phyloP scores from a whole-genome alignment of 2,888 invertebrate genomes.

The Mechanitis messenoides region DNA sequence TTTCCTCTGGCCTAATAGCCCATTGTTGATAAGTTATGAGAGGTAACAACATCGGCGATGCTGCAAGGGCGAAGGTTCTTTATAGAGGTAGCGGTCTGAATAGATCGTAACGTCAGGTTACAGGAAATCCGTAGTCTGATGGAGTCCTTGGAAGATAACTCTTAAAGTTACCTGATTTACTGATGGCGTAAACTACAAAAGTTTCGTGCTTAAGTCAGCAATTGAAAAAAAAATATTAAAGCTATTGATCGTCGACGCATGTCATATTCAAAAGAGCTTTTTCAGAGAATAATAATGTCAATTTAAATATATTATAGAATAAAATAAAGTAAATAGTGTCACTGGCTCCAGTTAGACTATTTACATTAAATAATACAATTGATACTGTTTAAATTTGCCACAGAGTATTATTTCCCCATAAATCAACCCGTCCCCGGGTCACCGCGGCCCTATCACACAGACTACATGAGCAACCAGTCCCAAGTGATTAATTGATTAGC shows the following conservation, averaged over 20 bases:
- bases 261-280: background rate
- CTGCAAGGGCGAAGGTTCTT: slow-evolving; percentile 28
- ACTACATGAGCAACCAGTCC: slow-evolving; percentile 53
- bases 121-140: slow-evolving; percentile 44
- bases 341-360: too few relatives aligned
- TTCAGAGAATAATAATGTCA: too few relatives aligned
- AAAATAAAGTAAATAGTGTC: too few relatives aligned
- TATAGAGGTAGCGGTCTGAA: slow-evolving; percentile 32
- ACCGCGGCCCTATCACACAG: slow-evolving; percentile 54
- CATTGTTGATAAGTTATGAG: slow-evolving; percentile 57
- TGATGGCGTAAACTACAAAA: slow-evolving; percentile 31
- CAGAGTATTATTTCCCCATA: slow-evolving; percentile 68
- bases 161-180: slow-evolving; percentile 44
- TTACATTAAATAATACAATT: background rate
- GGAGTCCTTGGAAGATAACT: slow-evolving; percentile 40
- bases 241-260: background rate
- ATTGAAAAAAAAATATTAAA: slow-evolving; percentile 26
- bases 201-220: slow-evolving; percentile 27
- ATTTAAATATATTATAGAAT: too few relatives aligned
- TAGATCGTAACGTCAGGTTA: slow-evolving; percentile 33
- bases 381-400: slow-evolving; percentile 50
- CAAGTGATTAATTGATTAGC: slow-evolving; percentile 72
- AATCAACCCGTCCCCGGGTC: slow-evolving; percentile 64
- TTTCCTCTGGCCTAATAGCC: slow-evolving; percentile 47
- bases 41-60: slow-evolving; percentile 42